Evolutionary conservation across 2,113 vertebrate species (phyloP).

Genomic region (Ramphastos sulfuratus): DNA sequence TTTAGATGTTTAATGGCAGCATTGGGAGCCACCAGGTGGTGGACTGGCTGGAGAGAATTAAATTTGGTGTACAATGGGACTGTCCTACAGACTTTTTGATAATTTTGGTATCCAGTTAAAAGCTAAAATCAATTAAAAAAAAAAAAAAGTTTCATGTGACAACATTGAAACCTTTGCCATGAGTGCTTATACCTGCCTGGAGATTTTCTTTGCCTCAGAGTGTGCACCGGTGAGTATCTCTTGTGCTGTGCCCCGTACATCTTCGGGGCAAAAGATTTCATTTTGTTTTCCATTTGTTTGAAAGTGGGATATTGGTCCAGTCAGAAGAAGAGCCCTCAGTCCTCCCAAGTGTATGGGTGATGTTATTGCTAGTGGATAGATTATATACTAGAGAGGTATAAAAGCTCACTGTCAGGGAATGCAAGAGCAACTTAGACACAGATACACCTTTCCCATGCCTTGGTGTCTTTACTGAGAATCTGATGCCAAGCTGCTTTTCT

Average conservation of each 20-base stretch:
- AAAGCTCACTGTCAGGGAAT: not conserved
- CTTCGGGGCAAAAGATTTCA: not conserved
- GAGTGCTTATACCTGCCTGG: fast-evolving
- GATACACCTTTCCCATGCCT: not conserved
- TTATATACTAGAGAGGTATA: not conserved
- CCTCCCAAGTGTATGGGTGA: not conserved
- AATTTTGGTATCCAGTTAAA: not conserved
- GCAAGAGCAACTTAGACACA: not conserved
- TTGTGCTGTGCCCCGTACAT: not conserved
- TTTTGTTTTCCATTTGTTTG: not conserved
- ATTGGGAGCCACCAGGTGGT: not conserved
- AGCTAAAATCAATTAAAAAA: not conserved
- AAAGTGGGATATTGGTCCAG: not conserved
- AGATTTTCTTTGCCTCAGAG: not conserved
- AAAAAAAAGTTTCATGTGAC: not conserved
- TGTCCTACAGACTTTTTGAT: not conserved
- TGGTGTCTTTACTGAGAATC: not conserved
- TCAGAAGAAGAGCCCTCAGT: not conserved
- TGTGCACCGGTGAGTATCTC: not conserved
- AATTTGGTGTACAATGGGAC: not conserved
- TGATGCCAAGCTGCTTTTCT: not conserved
- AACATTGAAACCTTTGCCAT: not conserved
- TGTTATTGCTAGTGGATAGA: not conserved
- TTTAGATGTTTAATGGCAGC: not conserved
- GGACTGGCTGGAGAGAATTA: not conserved